Evolutionary conservation across 2,113 vertebrate species (phyloP).

Genomic region (Mesoclemmys tuberculata): DNA sequence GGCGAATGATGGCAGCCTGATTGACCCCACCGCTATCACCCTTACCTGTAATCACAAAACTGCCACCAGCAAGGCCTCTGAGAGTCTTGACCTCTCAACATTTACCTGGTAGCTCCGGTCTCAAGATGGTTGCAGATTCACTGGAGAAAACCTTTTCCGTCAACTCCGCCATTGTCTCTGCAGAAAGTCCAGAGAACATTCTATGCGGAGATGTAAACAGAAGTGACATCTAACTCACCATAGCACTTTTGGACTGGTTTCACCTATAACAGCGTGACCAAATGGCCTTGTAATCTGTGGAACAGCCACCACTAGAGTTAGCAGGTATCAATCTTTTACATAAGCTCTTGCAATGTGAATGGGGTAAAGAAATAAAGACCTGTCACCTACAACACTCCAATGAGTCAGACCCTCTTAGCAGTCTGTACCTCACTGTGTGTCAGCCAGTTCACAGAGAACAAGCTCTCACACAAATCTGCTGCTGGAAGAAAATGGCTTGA

Average conservation of each 20-base stretch:
- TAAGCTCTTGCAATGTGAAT: not conserved
- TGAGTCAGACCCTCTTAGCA: not conserved
- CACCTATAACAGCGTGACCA: not conserved
- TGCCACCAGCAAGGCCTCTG: not conserved
- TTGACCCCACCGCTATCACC: not conserved
- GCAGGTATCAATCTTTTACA: not conserved
- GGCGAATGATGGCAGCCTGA: not conserved
- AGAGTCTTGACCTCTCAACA: not conserved
- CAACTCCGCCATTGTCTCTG: not conserved
- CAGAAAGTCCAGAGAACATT: not conserved
- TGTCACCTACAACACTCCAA: not conserved
- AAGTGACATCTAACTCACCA: not conserved
- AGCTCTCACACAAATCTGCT: not conserved
- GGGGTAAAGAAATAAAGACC: not conserved
- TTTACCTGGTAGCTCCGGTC: not conserved
- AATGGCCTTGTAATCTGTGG: not conserved
- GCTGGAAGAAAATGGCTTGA: not conserved
- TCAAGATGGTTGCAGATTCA: not conserved
- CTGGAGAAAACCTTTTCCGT: not conserved
- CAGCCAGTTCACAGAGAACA: not conserved
- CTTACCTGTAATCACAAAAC: not conserved
- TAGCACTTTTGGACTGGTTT: not conserved
- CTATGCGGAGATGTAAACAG: not conserved
- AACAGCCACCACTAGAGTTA: not conserved
- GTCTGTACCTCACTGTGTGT: not conserved